Conservation (phyloP, 2,113 vertebrate species). For the Mus spicilegus region DNA sequence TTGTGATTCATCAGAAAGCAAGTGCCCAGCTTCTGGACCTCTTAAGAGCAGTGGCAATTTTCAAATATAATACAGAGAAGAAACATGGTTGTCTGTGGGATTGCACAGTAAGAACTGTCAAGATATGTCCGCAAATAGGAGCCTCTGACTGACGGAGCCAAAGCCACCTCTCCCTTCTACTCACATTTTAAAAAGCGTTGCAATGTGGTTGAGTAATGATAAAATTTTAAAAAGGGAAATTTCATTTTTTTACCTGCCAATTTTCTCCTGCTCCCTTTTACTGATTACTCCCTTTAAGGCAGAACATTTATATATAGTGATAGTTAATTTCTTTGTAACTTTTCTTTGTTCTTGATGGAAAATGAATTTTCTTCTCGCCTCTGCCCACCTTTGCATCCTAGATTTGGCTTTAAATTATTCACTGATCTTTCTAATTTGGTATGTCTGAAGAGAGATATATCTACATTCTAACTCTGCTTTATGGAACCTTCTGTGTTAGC, state of each 20-base stretch:
- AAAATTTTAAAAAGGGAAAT: conserved; percentile 53
- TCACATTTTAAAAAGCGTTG: background rate
- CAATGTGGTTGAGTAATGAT: conserved; percentile 51
- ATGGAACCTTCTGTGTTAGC: background rate
- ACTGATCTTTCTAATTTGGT: conserved; percentile 29
- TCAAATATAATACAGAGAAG: conserved; percentile 75
- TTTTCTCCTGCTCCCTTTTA: conserved; percentile 51
- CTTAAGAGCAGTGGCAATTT: conserved; percentile 74
- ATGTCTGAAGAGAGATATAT: background rate
- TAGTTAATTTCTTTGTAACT: conserved; percentile 59
- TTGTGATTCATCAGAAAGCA: conserved; percentile 73
- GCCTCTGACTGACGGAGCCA: conserved; percentile 54
- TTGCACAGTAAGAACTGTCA: conserved; percentile 55
- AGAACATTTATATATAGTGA: conserved; percentile 67
- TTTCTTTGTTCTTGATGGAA: conserved; percentile 68
- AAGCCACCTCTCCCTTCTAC: conserved; percentile 48
- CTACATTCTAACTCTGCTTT: background rate
- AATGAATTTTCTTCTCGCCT: conserved; percentile 56
- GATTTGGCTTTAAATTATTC: conserved; percentile 63
- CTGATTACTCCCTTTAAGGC: conserved; percentile 50
- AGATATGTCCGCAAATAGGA: conserved; percentile 66
- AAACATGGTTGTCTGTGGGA: conserved; percentile 64
- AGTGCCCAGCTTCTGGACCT: conserved; percentile 66
- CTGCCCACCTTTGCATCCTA: conserved; percentile 48
- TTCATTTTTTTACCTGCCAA: conserved; percentile 66